Evolutionary conservation across 2,113 vertebrate genomes (phyloP).

Genomic region (Oreochromis spilurus): DNA sequence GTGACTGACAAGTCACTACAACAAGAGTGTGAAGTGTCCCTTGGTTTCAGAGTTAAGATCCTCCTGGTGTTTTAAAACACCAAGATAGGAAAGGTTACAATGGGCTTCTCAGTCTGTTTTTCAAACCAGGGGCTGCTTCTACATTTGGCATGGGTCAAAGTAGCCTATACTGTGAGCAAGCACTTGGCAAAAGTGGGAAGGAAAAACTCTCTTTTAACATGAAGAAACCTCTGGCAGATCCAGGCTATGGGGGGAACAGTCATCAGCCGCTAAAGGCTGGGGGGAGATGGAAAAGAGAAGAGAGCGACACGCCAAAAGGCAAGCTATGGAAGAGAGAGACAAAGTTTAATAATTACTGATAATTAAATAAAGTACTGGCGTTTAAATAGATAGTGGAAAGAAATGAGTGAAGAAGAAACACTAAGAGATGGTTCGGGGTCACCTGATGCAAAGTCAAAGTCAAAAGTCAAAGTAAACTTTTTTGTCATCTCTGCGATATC

Average conservation of each 20-base stretch:
- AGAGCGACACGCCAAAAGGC: neutral
- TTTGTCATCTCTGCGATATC: neutral
- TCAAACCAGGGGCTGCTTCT: neutral
- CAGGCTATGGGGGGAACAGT: neutral
- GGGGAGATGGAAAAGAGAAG: neutral
- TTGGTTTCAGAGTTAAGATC: neutral
- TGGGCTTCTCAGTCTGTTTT: neutral
- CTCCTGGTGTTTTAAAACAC: neutral
- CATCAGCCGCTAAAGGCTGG: fast-evolving
- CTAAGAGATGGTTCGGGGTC: neutral
- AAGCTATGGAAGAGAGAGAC: neutral
- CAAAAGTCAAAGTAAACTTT: neutral
- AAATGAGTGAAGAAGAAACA: neutral
- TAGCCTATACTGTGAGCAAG: neutral
- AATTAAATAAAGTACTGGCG: neutral
- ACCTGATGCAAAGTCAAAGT: neutral
- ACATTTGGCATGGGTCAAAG: neutral
- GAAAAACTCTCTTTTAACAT: neutral
- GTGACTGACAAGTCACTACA: neutral
- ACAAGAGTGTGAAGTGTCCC: neutral
- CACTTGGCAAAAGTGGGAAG: neutral
- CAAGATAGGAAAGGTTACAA: neutral
- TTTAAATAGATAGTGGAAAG: neutral
- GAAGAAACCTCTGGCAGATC: neutral
- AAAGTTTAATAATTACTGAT: neutral